Base-by-base conservation (phyloP, 2,113 vertebrate genomes). In the Suricata suricatta region DNA sequence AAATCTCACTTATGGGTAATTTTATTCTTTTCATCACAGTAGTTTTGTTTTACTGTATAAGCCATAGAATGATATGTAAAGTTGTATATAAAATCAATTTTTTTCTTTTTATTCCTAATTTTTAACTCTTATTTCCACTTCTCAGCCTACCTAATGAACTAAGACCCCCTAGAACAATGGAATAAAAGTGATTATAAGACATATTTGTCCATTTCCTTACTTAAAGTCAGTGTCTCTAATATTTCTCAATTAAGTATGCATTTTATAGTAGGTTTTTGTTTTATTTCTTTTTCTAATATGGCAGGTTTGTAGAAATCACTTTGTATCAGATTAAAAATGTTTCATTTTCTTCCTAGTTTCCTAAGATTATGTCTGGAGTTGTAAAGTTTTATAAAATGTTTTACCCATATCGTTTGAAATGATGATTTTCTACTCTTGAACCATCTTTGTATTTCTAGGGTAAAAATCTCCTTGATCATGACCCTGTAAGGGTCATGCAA, bases 71-170 rank as follows among this genome's bases (percentile, higher is more conserved):
- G 25, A n/a, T 80, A 14, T 44, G 19, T 66, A 47, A 47, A 80
- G 50, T 94, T 88, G 3, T 60, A 88, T 80, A 72, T 66, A 52
- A 63, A 95, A 88, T 31, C 38, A 69, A 80, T 44, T 77, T 77
- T 95, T 95, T 95, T 16, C 87, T 76, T 63, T 85, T 91, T 16
- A 93, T 92, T 88, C 92, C 33, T 93, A 72, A 79, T 35, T 27
- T 80, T 66, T 81, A 74, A 82, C 25, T 94, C 64, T 91, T 69
- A 82, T 63, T 93, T 94, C 63, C 14, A n/a, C 68, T 93, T 88
- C 15, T 64, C 60, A 5, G 4, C 5, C 44, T 84, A 35, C 33
- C 82, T 57, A 17, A 8, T 31, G 44, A 94, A 66, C 7, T 64
- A 38, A 88, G 27, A 64, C 17, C 10, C 82, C 44, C 12, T 41